A percentile compares a stretch with the other conserved stretches of the same genome.
Conservation (phyloP, 2,797 vertebrate genomes). For the Buceros bicornis region DNA sequence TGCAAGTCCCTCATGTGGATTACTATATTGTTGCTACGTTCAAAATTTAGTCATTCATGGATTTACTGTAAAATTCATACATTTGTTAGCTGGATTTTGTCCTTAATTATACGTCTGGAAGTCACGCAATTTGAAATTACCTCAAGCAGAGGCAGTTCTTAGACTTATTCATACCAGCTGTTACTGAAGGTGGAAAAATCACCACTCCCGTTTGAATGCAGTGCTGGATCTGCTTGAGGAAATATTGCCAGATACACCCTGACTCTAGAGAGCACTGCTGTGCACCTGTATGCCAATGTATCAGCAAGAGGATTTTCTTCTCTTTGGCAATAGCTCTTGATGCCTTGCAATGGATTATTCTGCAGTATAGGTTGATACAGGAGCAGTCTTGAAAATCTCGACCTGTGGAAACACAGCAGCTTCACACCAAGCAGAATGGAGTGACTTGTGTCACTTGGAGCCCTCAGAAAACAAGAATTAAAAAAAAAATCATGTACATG, state of each 20-base stretch:
- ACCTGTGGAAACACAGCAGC: not conserved
- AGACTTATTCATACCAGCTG: constrained; percentile 33
- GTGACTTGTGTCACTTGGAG: not conserved
- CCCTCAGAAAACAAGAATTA: not conserved
- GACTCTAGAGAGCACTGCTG: not conserved
- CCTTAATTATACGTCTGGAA: constrained; percentile 11
- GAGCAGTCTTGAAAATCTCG: not conserved
- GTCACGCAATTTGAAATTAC: constrained; percentile 54
- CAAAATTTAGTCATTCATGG: constrained; percentile 22
- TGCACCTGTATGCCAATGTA: not conserved
- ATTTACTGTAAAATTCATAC: not conserved
- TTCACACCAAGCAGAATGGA: not conserved
- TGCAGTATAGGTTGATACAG: not conserved
- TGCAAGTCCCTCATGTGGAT: not conserved
- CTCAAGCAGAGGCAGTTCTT: constrained; percentile 13
- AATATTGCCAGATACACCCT: constrained; percentile 7
- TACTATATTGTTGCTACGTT: not conserved
- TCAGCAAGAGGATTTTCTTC: not conserved
- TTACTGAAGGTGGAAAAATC: not conserved
- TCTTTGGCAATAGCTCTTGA: not conserved
- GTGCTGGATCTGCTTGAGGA: constrained; percentile 2
- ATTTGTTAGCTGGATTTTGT: constrained; percentile 24
- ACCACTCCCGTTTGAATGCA: constrained; percentile 14
- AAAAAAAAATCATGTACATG: not conserved
- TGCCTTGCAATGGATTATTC: not conserved